These are phyloP conservation scores for Xenopus petersii DNA, from an alignment of 2,797 vertebrate genomes.

Conservation along the genomic window DNA sequence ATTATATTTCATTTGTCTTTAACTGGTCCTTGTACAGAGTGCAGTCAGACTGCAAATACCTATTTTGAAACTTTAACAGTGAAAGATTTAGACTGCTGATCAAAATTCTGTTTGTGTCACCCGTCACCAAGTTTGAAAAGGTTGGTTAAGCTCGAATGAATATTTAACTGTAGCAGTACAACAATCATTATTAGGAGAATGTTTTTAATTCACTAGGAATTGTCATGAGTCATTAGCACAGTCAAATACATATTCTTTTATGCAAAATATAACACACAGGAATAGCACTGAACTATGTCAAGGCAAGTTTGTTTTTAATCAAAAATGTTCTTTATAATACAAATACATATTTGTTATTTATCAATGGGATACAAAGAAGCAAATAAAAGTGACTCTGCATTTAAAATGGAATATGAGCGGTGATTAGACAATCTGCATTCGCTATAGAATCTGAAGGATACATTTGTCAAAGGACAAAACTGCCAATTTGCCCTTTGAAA, in stretches of 20 bases:
- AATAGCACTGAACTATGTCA: not conserved
- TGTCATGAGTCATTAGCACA: conserved; percentile 37
- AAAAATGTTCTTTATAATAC: conserved; percentile 30
- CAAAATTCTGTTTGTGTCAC: conserved; percentile 9
- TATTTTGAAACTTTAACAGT: not conserved
- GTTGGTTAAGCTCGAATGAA: not conserved
- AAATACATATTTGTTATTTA: conserved; percentile 18
- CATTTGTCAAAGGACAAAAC: too few species aligned
- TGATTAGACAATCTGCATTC: too few species aligned
- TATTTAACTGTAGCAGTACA: not conserved
- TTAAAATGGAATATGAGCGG: not conserved
- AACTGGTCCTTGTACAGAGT: not conserved
- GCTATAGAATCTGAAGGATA: too few species aligned
- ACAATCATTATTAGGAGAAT: conserved; percentile 11
- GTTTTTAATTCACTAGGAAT: conserved; percentile 17
- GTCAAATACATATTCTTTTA: conserved; percentile 20
- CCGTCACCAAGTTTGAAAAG: conserved; percentile 5
- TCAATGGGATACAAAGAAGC: not conserved
- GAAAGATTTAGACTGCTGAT: conserved; percentile 2
- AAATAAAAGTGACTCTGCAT: not conserved
- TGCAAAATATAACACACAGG: conserved; percentile 11
- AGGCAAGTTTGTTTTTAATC: conserved; percentile 33
- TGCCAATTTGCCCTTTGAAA: too few species aligned
- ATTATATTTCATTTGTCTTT: conserved; percentile 4
- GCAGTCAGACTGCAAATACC: not conserved